Evolutionary conservation across 2,888 invertebrate genomes (phyloP), one percentile per base, ranked within the genome.

Genomic region (Agelastica alni): DNA sequence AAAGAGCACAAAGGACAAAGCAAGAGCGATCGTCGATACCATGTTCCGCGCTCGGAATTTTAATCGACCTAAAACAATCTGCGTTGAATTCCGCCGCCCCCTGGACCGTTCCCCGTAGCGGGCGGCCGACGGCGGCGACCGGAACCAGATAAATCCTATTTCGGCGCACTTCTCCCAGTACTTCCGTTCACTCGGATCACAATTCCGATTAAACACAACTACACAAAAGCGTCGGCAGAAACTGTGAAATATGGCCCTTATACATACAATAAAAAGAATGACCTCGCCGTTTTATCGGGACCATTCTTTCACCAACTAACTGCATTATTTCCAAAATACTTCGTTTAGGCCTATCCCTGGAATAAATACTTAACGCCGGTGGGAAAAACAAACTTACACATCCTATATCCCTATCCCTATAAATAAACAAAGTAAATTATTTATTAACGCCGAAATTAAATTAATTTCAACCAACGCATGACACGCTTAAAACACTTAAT

Each of bases 41-140:
- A 51, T 59, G 57, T 58, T 57, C 69, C 69, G 72, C 70, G 72
- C 66, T 65, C 64, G 71, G 76, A 75, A 77, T 76, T 75, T 75
- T 75, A 77, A 77, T 75, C 75, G 73, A 71, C 69, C 72, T 72
- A 74, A 75, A 75, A 75, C 76, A 76, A 76, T 76, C 75, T 76
- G 75, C 72, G 74, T 68, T 67, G 66, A 64, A 68, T 64, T 66
- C 61, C 66, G 37, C 10, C 37, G 20, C 37, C 37, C 17, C 37
- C 37, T 7, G 37, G 37, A 39, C 37, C 37, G 37, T 20, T 39
- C 20, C 37, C 20, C 37, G 14, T 34, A 16, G 34, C 37, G 20
- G 10, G 12, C 49, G 32, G 32, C 49, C 26, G 49, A 39, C 49
- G 41, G 32, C 41, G 41, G 49, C 59, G 60, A 68, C 69, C 74